Evolutionary conservation across 2,113 vertebrate species (phyloP).

Genomic region (Etheostoma spectabile): DNA sequence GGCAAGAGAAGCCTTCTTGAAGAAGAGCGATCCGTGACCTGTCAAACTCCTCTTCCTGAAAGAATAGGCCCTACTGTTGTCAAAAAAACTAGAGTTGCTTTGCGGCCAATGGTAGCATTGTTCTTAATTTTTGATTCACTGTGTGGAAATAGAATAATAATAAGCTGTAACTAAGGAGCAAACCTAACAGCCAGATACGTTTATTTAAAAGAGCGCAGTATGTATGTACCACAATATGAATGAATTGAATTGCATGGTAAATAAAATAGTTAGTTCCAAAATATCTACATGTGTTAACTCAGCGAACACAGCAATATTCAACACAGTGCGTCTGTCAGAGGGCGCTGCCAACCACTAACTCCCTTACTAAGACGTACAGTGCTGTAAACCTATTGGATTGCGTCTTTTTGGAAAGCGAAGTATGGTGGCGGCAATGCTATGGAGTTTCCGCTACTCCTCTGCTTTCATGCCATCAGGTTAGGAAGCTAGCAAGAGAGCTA

Average conservation of each 20-base stretch:
- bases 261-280: background rate
- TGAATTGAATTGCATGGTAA: background rate
- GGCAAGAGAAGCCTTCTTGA: background rate
- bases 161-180: conserved; percentile 2
- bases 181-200: background rate
- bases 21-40: background rate
- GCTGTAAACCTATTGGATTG: conserved; percentile 45
- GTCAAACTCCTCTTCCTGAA: conserved; percentile 3
- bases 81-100: background rate
- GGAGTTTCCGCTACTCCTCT: conserved; percentile 77
- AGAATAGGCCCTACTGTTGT: background rate
- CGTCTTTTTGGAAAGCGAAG: conserved; percentile 42
- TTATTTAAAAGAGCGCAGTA: background rate
- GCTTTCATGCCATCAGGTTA: conserved; percentile 76
- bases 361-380: background rate
- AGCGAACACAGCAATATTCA: conserved; percentile 13
- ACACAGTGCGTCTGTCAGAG: conserved; percentile 32
- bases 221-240: background rate
- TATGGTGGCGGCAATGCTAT: conserved; percentile 81
- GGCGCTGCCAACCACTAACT: conserved; percentile 39
- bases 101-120: background rate
- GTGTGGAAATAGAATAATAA: conserved; percentile 38
- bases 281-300: background rate
- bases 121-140: conserved; percentile 36
- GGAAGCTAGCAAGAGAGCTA: conserved; percentile 76